Evolutionary conservation across 2,797 vertebrate genomes (phyloP).

Genomic region (Buphagus erythrorhynchus): DNA sequence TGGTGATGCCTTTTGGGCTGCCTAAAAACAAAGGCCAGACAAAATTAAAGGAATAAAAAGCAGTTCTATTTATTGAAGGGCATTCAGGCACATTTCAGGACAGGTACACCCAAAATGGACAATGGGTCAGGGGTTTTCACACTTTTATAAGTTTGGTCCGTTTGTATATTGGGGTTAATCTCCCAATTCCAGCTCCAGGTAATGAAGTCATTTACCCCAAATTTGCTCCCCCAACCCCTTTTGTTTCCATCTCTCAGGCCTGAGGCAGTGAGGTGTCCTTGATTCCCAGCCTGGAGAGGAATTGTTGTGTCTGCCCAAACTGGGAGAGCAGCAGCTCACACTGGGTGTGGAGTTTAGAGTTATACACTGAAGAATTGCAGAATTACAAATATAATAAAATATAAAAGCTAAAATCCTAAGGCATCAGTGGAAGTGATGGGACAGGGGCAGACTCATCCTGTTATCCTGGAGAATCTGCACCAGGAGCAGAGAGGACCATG

Average conservation of each 20-base stretch:
- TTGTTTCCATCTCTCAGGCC: not conserved
- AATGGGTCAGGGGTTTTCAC: accelerated
- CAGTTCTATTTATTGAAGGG: not conserved
- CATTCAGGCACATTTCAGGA: not conserved
- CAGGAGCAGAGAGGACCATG: not conserved
- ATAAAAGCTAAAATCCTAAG: accelerated
- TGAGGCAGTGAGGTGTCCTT: not conserved
- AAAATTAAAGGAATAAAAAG: not conserved
- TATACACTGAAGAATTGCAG: accelerated
- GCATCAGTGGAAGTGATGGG: not conserved
- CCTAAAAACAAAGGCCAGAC: not conserved
- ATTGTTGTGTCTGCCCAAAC: not conserved
- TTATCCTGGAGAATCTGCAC: not conserved
- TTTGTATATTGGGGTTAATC: not conserved
- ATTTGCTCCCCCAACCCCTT: not conserved
- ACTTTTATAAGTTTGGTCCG: not conserved
- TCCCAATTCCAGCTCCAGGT: not conserved
- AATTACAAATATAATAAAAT: accelerated
- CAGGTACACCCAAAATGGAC: not conserved
- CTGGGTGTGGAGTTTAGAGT: not conserved
- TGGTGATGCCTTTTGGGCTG: not conserved
- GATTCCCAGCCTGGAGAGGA: not conserved
- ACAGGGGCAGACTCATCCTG: not conserved
- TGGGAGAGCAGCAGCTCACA: not conserved
- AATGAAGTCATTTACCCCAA: not conserved